Base-by-base conservation (phyloP, 2,113 vertebrate species). In the Gymnarchus niloticus region DNA sequence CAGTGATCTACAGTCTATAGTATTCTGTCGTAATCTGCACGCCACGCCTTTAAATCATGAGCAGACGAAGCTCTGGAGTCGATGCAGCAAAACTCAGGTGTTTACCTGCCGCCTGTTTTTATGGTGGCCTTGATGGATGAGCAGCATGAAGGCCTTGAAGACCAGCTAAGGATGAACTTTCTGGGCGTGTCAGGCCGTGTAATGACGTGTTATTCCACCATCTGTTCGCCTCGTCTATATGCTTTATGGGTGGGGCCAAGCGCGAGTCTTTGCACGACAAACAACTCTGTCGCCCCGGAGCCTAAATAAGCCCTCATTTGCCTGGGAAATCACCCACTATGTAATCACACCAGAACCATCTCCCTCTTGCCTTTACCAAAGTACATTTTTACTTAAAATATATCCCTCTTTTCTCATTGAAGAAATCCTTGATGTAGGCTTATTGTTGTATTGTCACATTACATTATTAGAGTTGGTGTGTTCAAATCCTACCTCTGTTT, bases 311-410 rank as follows among this genome's bases (percentile, higher is more conserved):
- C 93, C 93, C 91, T 93, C 91, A 94, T 95, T 95, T 95, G 93
- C 93, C 94, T 91, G 91, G 93, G 90, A 95, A 95, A 94, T 95
- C 87, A 89, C 90, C 85, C 65, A 88, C 87, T 89, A 90, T 93
- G 91, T 91, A 93, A 91, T 88, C 81, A 59, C 10, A 48, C 51
- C n/a, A n/a, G n/a, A n/a, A n/a, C 17, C 25, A 25, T 51, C 28
- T 12, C 37, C 49, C 33, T 82, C n/a, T 57, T 52, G 37, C 28
- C n/a, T 52, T 57, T 44, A 17, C 49, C 37, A 56, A 7, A 80
- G 56, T 80, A 56, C 73, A 57, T 78, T 78, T 84, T 41, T 6
- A 76, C 65, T 54, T n/a, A 28, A 61, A 9, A 44, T 46, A 83
- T 41, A 25, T 86, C 19, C 6, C 59, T 83, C 21, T 41, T 46